Evolutionary conservation across 2,888 invertebrate species (phyloP).

Genomic region (Atethmia centrago): DNA sequence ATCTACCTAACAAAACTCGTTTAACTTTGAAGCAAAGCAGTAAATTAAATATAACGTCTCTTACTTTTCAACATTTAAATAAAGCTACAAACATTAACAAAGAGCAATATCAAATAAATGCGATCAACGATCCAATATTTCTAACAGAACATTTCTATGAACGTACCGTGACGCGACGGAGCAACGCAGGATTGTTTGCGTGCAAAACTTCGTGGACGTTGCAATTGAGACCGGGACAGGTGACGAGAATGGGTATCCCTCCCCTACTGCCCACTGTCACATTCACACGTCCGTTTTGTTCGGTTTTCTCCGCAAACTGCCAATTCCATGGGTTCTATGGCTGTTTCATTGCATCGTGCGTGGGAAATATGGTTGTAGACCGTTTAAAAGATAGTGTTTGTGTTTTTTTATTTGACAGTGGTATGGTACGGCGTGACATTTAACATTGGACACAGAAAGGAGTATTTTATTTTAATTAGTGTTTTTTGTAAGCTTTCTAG

Average conservation of each 20-base stretch:
- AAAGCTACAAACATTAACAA: slow-evolving; percentile 5
- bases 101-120: slow-evolving; percentile 16
- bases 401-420: slow-evolving; percentile 29
- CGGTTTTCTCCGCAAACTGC: slow-evolving; percentile 50
- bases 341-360: slow-evolving; percentile 44
- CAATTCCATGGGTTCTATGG: slow-evolving; percentile 46
- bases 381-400: slow-evolving; percentile 35
- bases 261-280: slow-evolving; percentile 57
- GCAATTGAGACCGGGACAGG: slow-evolving; percentile 75
- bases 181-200: slow-evolving; percentile 63
- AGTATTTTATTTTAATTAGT: slow-evolving; percentile 3
- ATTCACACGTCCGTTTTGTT: slow-evolving; percentile 64
- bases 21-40: neutral
- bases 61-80: neutral
- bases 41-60: neutral
- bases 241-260: slow-evolving; percentile 72
- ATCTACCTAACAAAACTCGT: neutral
- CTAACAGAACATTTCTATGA: slow-evolving; percentile 53
- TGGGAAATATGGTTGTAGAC: slow-evolving; percentile 34
- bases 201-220: slow-evolving; percentile 71
- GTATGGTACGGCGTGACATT: slow-evolving; percentile 1
- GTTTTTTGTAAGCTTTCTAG: neutral
- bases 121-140: slow-evolving; percentile 19
- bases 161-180: slow-evolving; percentile 22
- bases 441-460: neutral